These are phyloP conservation scores for Silurus lanzhouensis DNA, from an alignment of 2,797 vertebrate species.

Conservation along the genomic window DNA sequence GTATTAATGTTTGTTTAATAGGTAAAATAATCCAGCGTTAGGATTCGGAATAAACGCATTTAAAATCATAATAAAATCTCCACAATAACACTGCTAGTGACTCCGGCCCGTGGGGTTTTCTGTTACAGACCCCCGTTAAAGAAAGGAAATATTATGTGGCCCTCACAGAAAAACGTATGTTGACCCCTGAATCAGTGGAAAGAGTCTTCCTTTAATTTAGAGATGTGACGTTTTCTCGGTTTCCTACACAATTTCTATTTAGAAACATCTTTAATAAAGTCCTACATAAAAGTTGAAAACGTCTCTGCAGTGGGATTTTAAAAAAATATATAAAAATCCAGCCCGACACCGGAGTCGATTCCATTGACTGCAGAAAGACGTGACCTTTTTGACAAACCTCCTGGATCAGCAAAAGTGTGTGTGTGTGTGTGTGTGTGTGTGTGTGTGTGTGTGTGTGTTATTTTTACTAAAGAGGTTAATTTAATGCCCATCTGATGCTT, in stretches of 20 bases:
- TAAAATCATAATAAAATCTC: too few relatives aligned
- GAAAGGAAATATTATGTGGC: too few relatives aligned
- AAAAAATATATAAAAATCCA: not conserved
- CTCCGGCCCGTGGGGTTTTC: too few relatives aligned
- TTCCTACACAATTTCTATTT: not conserved
- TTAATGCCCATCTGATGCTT: not conserved
- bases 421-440: not conserved
- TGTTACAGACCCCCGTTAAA: too few relatives aligned
- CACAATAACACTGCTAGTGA: too few relatives aligned
- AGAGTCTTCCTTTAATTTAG: not conserved
- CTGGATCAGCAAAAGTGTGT: constrained; percentile 59
- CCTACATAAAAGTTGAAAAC: not conserved
- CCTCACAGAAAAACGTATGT: too few relatives aligned
- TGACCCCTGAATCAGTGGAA: not conserved
- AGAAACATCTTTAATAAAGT: not conserved
- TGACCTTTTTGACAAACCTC: constrained; percentile 63
- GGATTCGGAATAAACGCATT: too few relatives aligned
- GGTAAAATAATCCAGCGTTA: too few relatives aligned
- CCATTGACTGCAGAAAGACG: constrained; percentile 55
- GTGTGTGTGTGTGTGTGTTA: constrained; percentile 10
- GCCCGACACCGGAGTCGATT: constrained; percentile 53
- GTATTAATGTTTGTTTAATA: too few relatives aligned
- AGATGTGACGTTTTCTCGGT: not conserved
- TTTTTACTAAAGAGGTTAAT: constrained; percentile 28
- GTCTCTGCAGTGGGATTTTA: not conserved